Evolutionary conservation across 2,113 vertebrate species (phyloP), one percentile per base, ranked within the genome.

Genomic region (Lepus timidus): DNA sequence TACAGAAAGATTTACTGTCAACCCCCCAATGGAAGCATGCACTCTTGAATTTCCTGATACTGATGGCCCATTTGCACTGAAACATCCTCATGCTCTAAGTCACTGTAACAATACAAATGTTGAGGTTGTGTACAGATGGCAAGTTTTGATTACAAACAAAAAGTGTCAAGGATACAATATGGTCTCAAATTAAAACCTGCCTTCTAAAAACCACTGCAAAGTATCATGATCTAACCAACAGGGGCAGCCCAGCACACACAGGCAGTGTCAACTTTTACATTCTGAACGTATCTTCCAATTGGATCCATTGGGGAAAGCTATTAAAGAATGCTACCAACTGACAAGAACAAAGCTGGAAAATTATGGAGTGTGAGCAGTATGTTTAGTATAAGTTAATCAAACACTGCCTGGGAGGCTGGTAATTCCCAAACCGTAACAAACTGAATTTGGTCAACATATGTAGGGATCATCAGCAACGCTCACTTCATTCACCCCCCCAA

Each of bases 401-500:
- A 78, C 79, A 74, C 27, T 87, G 91, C 84, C 81, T 76, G 20
- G 67, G 27, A 49, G 22, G 22, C 80, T 83, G 58, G 7, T 58
- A 36, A 93, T 64, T 78, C 85, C 85, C 88, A 88, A 80, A 84
- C 68, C 29, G 8, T 8, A 92, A 7, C 14, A 14, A 51, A 33
- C 64, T 95, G 75, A 55, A 95, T 62, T 55, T 83, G 90, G 75
- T 73, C 86, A 88, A 64, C 31, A 74, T 79, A 75, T 44, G 3
- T n/a, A 49, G 73, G 91, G 87, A 68, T 93, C 87, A 92, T 74
- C 61, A 73, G 85, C 73, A 93, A 88, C 3, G 84, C 25, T 92
- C 29, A 78, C 44, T 75, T 88, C 86, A 88, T 74, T 39, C 70
- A 39, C 81, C 82, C 61, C 88, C 92, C 55, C 55, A 58, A 58